Base-by-base conservation (phyloP, 2,888 invertebrate species). In the Acrobasis consociella region DNA sequence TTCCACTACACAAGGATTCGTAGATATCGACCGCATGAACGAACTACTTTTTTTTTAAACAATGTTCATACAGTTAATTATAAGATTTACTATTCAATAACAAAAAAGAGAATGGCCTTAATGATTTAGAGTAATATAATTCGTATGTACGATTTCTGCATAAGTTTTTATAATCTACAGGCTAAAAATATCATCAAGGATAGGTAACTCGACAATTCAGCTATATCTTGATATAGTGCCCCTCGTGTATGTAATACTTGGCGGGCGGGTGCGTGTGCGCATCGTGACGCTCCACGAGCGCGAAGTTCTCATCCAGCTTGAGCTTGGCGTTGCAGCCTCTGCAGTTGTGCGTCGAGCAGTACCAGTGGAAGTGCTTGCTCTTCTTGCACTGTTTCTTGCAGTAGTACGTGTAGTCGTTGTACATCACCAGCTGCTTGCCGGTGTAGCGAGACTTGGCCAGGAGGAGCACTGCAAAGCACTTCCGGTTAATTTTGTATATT, bases 321-420 rank as follows among this genome's bases (percentile, higher is more conserved):
- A 91, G 72, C 56, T 84, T 86, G 0, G 89, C 90, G 49, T 87
- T 87, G 65, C 91, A 91, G 0, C 90, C 89, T 42, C 83, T 82
- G 67, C 83, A 85, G 72, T 88, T 88, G 67, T 91, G 87, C 0
- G 90, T 89, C 0, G 91, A 91, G 63, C 91, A 91, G 65, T 88
- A 85, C 91, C 91, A 91, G 62, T 83, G 81, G 62, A 82, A 86
- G 64, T 78, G 72, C 50, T 82, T 84, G 0, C 81, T 85, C 67
- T 76, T 85, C 74, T 86, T 87, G 73, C 82, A 85, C 67, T 84
- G 81, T 63, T 81, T 84, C 75, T 89, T 89, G 73, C 86, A 87
- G 72, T 87, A 89, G 68, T 89, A 91, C 0, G 90, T 89, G 69
- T 89, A 91, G 64, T 87, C 82, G 51, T 86, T 82, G 69, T 77